Percentiles rank a stretch among this genome's conserved stretches.
Conservation (phyloP, 2,113 vertebrate species). For the Siniperca knerii region DNA sequence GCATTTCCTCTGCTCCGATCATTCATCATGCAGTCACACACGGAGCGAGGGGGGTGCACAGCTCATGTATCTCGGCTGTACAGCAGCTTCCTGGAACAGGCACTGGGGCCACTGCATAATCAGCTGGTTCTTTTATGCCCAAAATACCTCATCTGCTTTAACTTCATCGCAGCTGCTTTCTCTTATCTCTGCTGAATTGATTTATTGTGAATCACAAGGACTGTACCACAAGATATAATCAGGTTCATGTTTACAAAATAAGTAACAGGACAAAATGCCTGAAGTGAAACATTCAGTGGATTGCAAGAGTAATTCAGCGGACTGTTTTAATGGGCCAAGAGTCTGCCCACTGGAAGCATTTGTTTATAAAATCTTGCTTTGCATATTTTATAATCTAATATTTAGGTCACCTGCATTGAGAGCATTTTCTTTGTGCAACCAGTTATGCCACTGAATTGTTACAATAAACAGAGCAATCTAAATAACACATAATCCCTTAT, state of each 20-base stretch:
- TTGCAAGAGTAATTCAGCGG: conserved; percentile 35
- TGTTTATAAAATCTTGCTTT: conserved; percentile 51
- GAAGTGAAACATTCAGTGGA: conserved; percentile 46
- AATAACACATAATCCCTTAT: conserved; percentile 54
- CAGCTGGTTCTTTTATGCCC: conserved; percentile 61
- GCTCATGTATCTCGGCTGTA: conserved; percentile 56
- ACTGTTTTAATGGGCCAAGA: conserved; percentile 59
- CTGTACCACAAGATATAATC: conserved; percentile 59
- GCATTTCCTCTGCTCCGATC: conserved; percentile 48
- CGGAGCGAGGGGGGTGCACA: conserved; percentile 20
- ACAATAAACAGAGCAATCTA: conserved; percentile 40
- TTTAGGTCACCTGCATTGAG: conserved; percentile 57
- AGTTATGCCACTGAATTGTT: conserved; percentile 18
- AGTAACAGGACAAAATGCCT: conserved; percentile 56
- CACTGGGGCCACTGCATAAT: conserved; percentile 65
- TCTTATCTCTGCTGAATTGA: conserved; percentile 64
- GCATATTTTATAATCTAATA: conserved; percentile 64
- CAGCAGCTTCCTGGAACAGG: conserved; percentile 59
- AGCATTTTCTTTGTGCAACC: conserved; percentile 15
- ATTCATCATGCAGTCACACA: conserved; percentile 74
- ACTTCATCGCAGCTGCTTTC: conserved; percentile 58
- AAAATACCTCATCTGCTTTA: conserved; percentile 77
- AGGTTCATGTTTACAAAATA: conserved; percentile 72
- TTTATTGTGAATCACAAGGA: conserved; percentile 65
- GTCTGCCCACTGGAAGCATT: conserved; percentile 52